Conservation (phyloP, 2,113 vertebrate species). For the Hoplias malabaricus region DNA sequence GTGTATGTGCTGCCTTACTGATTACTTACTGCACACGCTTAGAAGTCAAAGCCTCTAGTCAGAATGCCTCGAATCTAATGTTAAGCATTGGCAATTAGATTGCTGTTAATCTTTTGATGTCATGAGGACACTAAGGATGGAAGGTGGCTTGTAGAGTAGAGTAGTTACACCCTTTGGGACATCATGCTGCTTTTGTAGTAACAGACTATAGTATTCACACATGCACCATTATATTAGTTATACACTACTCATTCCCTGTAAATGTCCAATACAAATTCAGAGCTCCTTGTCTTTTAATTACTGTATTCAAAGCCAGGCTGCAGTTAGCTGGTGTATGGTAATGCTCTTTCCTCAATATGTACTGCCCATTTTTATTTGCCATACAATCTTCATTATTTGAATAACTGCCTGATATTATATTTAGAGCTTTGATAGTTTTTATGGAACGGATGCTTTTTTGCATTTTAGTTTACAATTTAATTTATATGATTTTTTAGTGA, state of each 20-base stretch:
- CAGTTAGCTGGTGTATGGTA: not conserved
- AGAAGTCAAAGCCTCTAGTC: constrained; percentile 29
- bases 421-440: not conserved
- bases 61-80: constrained; percentile 48
- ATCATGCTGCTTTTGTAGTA: not conserved
- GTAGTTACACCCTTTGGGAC: not conserved
- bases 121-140: not conserved
- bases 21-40: not conserved
- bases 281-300: not conserved
- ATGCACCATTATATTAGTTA: not conserved
- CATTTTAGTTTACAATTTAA: not conserved
- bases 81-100: constrained; percentile 56
- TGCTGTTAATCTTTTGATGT: constrained; percentile 20
- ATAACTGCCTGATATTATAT: not conserved
- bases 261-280: not conserved
- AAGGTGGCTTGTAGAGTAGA: not conserved
- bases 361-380: not conserved
- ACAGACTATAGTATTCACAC: not conserved
- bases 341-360: not conserved
- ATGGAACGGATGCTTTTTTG: not conserved
- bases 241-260: not conserved
- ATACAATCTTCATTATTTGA: not conserved
- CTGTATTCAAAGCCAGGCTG: not conserved
- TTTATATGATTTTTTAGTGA: not conserved
- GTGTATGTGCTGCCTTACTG: not conserved